Percentiles rank a stretch among this genome's conserved stretches.
Evolutionary conservation across 1,140 invertebrate species (phyloP).

Genomic region (Sarcophaga bullata): DNA sequence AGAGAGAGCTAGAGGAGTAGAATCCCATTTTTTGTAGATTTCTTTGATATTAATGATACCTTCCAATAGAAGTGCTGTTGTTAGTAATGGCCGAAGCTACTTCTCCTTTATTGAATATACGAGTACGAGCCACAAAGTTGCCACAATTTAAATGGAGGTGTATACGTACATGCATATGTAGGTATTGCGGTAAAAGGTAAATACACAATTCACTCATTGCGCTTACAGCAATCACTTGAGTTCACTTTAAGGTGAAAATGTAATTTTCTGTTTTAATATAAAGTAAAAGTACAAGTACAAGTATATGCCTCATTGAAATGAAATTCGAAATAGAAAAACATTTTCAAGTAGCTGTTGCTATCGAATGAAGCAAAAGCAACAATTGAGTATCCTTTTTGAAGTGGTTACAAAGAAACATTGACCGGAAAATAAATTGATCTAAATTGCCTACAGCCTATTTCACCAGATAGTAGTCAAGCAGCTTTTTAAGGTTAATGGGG

Average conservation of each 20-base stretch:
- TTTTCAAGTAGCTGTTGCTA: not conserved
- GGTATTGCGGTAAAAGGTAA: not conserved
- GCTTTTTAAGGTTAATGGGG: no score
- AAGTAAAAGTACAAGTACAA: not conserved
- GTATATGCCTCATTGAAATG: not conserved
- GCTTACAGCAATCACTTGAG: slow-evolving; percentile 1
- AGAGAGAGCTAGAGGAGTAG: not conserved
- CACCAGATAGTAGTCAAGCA: no score
- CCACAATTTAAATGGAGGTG: not conserved
- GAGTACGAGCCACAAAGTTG: not conserved
- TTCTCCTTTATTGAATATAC: not conserved
- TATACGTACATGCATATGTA: no score
- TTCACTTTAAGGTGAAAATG: slow-evolving; percentile 12
- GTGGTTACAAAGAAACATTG: no score
- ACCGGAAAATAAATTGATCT: no score
- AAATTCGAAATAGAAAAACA: not conserved
- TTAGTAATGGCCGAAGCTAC: no score
- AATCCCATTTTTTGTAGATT: not conserved
- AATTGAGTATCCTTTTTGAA: no score
- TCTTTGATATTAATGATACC: not conserved
- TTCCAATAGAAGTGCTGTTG: no score
- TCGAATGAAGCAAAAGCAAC: no score
- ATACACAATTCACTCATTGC: not conserved
- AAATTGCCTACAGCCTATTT: no score
- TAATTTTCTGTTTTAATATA: slow-evolving; percentile 6